phyloP scores from a whole-genome alignment of 1,140 invertebrate species.

The Rhagoletis pomonella region DNA sequence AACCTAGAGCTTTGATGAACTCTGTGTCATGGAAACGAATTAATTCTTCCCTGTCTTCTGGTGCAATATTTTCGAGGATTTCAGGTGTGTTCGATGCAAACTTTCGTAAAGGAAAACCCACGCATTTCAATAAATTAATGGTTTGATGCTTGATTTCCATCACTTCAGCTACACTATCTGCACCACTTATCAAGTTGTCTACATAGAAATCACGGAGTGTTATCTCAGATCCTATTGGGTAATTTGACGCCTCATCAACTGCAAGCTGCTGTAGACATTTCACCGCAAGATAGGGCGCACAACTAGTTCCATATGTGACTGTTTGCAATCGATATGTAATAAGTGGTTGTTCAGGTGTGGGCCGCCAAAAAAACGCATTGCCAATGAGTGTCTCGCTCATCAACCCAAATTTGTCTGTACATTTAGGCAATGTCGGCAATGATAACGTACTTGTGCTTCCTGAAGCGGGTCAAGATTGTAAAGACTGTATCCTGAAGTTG shows the following conservation, averaged over 20 bases:
- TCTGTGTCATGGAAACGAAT: background rate
- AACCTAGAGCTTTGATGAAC: slow-evolving; percentile 62
- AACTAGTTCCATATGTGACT: slow-evolving; percentile 59
- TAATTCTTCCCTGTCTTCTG: background rate
- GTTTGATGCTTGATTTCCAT: background rate
- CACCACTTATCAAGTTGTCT: slow-evolving; percentile 67
- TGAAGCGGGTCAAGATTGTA: no score
- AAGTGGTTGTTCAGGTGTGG: slow-evolving; percentile 1
- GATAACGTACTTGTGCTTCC: slow-evolving; percentile 59
- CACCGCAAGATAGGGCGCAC: slow-evolving; percentile 55
- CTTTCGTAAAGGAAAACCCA: slow-evolving; percentile 40
- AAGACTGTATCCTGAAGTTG: no score
- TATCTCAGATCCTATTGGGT: slow-evolving; percentile 61
- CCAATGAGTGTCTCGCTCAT: slow-evolving; percentile 62
- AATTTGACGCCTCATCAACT: slow-evolving; percentile 62
- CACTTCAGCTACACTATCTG: slow-evolving; percentile 7
- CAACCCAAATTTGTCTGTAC: slow-evolving; percentile 73
- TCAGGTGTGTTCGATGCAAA: slow-evolving; percentile 11
- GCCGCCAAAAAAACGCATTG: slow-evolving; percentile 65
- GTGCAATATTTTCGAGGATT: slow-evolving; percentile 9
- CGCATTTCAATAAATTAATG: slow-evolving; percentile 24
- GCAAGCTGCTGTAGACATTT: slow-evolving; percentile 69
- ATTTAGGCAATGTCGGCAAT: slow-evolving; percentile 72
- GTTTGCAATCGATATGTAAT: slow-evolving; percentile 56
- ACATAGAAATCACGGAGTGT: slow-evolving; percentile 66